Conservation (phyloP, 2,888 invertebrate genomes). For the Meiosimyza decipiens region DNA sequence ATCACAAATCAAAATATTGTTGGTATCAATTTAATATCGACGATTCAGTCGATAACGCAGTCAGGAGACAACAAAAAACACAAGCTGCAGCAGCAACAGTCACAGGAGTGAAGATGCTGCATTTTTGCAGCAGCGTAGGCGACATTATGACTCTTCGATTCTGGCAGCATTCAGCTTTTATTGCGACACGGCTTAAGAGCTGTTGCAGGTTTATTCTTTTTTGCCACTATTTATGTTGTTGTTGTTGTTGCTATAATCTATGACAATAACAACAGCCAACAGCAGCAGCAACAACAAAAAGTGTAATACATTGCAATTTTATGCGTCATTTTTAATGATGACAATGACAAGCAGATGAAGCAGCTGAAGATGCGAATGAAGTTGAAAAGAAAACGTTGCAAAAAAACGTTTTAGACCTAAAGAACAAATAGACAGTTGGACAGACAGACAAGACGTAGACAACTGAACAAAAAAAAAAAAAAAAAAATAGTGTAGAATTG, state of each 20-base stretch:
- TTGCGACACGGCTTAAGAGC: neutral
- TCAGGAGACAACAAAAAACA: neutral
- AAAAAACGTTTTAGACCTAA: no score
- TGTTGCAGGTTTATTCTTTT: neutral
- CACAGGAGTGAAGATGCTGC: neutral
- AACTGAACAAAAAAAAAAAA: no score
- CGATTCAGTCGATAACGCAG: conserved; percentile 9
- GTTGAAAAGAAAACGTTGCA: neutral
- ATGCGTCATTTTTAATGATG: conserved; percentile 30
- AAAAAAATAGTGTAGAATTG: no score
- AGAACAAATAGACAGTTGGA: no score
- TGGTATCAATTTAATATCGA: conserved; percentile 5
- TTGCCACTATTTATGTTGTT: neutral
- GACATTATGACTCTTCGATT: no score
- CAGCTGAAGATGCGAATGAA: neutral
- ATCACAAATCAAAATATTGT: conserved; percentile 26
- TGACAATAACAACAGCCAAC: neutral
- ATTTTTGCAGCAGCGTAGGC: neutral
- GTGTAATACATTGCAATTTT: conserved; percentile 28
- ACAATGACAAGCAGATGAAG: neutral
- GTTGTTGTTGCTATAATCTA: conserved; percentile 7
- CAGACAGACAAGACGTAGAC: no score
- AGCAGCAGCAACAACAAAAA: conserved; percentile 11
- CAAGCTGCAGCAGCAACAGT: neutral
- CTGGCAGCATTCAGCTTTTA: neutral